These are phyloP conservation scores for Panopea generosa DNA, from an alignment of 2,888 invertebrate genomes.

Conservation along the genomic window DNA sequence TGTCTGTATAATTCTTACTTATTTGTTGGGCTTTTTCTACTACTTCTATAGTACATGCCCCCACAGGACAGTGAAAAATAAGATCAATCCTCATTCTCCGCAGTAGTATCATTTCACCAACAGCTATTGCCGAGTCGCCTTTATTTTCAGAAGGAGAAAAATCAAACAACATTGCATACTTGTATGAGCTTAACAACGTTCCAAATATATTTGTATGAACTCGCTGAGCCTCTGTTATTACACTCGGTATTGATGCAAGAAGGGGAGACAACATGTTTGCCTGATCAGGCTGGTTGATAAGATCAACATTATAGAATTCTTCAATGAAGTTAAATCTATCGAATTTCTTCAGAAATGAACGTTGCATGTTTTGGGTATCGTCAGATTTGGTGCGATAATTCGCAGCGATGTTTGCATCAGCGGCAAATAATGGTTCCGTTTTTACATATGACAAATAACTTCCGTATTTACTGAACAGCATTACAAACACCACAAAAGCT, in stretches of 20 bases:
- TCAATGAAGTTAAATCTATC: too few relatives aligned
- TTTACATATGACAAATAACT: not conserved
- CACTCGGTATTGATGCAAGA: not conserved
- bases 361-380: too few relatives aligned
- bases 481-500: too few relatives aligned
- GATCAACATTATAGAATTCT: not conserved
- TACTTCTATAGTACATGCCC: not conserved
- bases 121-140: not conserved
- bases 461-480: too few relatives aligned
- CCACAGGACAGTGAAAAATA: not conserved
- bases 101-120: not conserved
- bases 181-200: not conserved
- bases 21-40: constrained; percentile 14
- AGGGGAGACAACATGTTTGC: constrained; percentile 9
- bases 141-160: constrained; percentile 7
- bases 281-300: not conserved
- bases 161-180: constrained; percentile 14
- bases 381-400: too few relatives aligned
- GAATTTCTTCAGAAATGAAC: too few relatives aligned
- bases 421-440: too few relatives aligned
- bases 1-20: not conserved
- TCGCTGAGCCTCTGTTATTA: constrained; percentile 10
- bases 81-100: not conserved
- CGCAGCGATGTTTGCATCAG: too few relatives aligned
- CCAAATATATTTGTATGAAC: constrained; percentile 9